Conservation (phyloP, 2,797 vertebrate genomes). For the Lates japonicus region DNA sequence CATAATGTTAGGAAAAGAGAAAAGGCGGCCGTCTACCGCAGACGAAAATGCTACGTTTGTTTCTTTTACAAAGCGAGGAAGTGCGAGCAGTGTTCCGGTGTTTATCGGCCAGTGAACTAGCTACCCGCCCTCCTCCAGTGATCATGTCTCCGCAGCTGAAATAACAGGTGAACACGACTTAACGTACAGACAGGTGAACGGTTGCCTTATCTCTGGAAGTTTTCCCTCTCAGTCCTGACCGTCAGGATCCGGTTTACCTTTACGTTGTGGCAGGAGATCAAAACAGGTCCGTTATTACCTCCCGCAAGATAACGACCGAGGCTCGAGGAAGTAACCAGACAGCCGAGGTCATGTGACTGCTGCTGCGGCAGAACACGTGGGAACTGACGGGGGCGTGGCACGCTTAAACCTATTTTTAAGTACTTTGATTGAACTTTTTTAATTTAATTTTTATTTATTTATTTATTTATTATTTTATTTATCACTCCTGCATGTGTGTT, state of each 20-base stretch:
- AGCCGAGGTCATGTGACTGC: slow-evolving; percentile 75
- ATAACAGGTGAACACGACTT: background rate
- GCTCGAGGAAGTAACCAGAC: slow-evolving; percentile 63
- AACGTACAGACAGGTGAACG: background rate
- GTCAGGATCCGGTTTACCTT: background rate
- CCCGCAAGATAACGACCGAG: slow-evolving; percentile 39
- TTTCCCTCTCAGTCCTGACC: background rate
- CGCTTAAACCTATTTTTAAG: background rate
- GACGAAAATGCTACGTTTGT: slow-evolving; percentile 17
- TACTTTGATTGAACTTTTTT: background rate
- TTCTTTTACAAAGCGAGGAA: slow-evolving; percentile 2
- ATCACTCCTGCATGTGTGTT: no score
- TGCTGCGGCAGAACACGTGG: slow-evolving; percentile 77
- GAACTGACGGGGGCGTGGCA: slow-evolving; percentile 19
- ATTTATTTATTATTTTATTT: no score
- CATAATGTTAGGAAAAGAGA: background rate
- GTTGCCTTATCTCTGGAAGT: background rate
- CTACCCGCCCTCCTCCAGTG: slow-evolving; percentile 32
- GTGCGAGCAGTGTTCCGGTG: slow-evolving; percentile 6
- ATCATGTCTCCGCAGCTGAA: slow-evolving; percentile 45
- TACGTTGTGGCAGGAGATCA: background rate
- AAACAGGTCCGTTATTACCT: slow-evolving; percentile 1
- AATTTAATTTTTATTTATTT: background rate
- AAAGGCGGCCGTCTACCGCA: background rate
- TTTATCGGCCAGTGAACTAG: slow-evolving; percentile 9